phyloP scores from a whole-genome alignment of 2,888 invertebrate species.

The Matsumyia berberina region DNA sequence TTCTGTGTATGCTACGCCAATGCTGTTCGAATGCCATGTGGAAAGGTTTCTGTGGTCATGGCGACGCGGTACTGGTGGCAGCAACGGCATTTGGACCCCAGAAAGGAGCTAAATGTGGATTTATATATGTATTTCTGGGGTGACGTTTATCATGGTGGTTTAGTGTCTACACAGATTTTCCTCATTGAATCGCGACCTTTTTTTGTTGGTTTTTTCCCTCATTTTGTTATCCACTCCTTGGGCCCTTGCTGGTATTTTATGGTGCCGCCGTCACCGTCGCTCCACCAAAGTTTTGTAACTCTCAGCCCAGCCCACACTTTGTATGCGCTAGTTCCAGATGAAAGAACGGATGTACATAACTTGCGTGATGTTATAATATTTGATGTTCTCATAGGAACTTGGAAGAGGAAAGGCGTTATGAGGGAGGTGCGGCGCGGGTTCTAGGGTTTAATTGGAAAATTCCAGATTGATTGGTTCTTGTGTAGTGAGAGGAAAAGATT shows the following conservation, averaged over 20 bases:
- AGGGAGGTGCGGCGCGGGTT: neutral
- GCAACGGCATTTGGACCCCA: conserved; percentile 43
- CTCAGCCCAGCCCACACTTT: conserved; percentile 44
- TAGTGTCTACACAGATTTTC: conserved; percentile 53
- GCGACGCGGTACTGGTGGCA: conserved; percentile 1
- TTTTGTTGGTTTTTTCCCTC: neutral
- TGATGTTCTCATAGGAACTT: conserved; percentile 9
- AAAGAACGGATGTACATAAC: conserved; percentile 29
- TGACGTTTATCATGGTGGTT: conserved; percentile 63
- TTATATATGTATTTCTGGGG: conserved; percentile 47
- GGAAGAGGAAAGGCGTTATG: neutral
- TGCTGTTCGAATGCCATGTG: neutral
- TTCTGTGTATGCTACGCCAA: neutral
- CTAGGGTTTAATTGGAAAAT: neutral
- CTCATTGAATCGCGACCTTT: conserved; percentile 19
- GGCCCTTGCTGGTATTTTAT: conserved; percentile 31
- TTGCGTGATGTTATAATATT: conserved; percentile 45
- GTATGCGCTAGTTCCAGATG: conserved; percentile 7
- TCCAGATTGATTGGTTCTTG: no score
- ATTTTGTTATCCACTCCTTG: conserved; percentile 26
- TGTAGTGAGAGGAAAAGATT: neutral
- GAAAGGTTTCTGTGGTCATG: conserved; percentile 28
- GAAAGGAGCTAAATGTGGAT: conserved; percentile 63
- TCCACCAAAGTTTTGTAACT: conserved; percentile 18
- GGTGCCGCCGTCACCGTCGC: neutral